Evolutionary conservation across 1,140 invertebrate species (phyloP), one percentile per base, ranked within the genome.

Genomic region (Pseudomyrmex gracilis): DNA sequence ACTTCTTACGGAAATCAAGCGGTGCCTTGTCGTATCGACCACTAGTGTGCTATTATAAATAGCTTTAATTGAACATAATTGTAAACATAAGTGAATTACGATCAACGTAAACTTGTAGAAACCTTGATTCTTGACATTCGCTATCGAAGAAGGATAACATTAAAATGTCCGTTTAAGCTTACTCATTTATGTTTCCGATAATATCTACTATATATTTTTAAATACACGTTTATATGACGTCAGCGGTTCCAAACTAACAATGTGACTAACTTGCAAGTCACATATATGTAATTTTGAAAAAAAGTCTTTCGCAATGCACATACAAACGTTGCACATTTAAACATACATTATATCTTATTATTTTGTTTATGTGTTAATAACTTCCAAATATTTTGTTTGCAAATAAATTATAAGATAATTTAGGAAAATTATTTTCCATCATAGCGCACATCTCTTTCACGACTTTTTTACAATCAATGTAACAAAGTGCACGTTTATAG

Each of bases 1-100:
- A 80, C 45, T 43, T 78, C 24, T 80, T 80, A 80, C 53, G 76
- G 76, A 80, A 80, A 80, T 80, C 71, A n/a, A 60, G 13, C 24
- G 47, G 2, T 60, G 43, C 53, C 43, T 71, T 45, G 43, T 53
- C 20, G 43, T 58, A 71, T 80, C 66, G 55, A 60, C 20, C 51
- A 34, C 64, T 15, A 64, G 45, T 64, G 45, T 45, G 34, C 22
- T 43, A 80, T 80, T 80, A 80, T 34, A 24, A 71, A 15, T 47
- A 57, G 2, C 8, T 78, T 57, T 71, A 80, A 80, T 71, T 70
- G 10, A 57, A 10, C 13, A 58, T 71, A 80, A 80, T 80, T 57
- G 53, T 2, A 43, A 13, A 49, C 53, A 55, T 34, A 78, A 58
- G 9, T 43, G 51, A 68, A 78, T 45, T 77, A 66, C 22, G 47